These are phyloP conservation scores for Chlorospingus flavigularis DNA, from an alignment of 2,797 vertebrate genomes.

Conservation along the genomic window DNA sequence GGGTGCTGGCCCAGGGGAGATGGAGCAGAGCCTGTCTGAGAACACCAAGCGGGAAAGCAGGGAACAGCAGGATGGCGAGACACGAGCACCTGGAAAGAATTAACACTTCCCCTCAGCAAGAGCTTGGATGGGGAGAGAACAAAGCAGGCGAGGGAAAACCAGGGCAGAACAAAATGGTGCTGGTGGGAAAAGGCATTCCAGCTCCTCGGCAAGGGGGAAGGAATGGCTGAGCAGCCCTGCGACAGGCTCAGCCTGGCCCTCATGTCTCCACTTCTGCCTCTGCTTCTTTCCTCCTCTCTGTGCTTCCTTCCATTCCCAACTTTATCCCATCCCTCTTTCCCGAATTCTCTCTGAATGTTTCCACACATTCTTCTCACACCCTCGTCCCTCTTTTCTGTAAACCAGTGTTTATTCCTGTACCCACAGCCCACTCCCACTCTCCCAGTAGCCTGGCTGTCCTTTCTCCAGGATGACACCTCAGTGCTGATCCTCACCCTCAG, in stretches of 20 bases:
- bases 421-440: background rate
- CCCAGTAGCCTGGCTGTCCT: background rate
- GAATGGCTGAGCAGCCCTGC: background rate
- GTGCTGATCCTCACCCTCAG: background rate
- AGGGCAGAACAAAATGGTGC: slow-evolving; percentile 58
- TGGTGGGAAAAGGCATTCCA: slow-evolving; percentile 46
- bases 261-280: background rate
- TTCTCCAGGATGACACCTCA: background rate
- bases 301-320: background rate
- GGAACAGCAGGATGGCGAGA: background rate
- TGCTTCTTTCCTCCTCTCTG: background rate
- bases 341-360: background rate
- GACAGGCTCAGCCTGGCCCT: background rate
- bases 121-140: slow-evolving; percentile 26
- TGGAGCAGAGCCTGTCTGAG: background rate
- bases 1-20: background rate
- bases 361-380: background rate
- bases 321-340: background rate
- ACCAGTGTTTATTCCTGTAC: background rate
- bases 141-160: slow-evolving; percentile 43
- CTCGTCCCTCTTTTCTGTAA: background rate
- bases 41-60: background rate
- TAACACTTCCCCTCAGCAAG: slow-evolving; percentile 28
- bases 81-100: slow-evolving; percentile 51
- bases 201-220: background rate